Base-by-base conservation (phyloP, 2,797 vertebrate species). In the Ataeniobius toweri region DNA sequence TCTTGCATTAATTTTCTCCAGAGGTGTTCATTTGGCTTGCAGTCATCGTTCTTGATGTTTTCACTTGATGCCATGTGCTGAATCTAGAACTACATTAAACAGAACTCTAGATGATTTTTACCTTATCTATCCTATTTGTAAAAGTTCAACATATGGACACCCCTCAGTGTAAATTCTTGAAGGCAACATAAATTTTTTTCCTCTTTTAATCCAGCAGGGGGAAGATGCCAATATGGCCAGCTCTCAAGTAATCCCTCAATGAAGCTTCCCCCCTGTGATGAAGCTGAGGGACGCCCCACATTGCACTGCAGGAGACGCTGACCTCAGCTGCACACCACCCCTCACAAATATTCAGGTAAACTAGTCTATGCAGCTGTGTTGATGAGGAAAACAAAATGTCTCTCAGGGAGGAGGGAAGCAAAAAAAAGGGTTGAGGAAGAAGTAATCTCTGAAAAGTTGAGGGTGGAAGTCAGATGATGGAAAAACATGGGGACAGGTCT, bases 351-450 rank as follows among this genome's bases (percentile, higher is more conserved):
- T 90, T 92, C 91, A 89, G 92, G 91, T 93, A 86, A 94, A 94
- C 92, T 94, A 92, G 90, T 95, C 93, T 95, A 95, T 95, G 94
- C 95, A 96, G 95, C 95, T 95, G 94, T 84, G 86, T 93, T 96
- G 96, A 96, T 96, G 88, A 88, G 95, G 84, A 90, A 96, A 88
- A 95, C 88, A 96, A 95, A 96, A 96, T 95, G 96, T 95, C 96
- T 96, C 95, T 97, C 92, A 61, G 73, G 86, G 81, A 86, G 80
- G 80, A 89, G 88, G 63, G 92, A 91, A 93, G 92, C 89, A 90
- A 91, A 91, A 90, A 81, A 94, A 92, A 31, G 31, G 79, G 82
- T 89, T 78, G 81, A 89, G 91, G 89, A 93, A 92, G 92, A 93
- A 94, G 91, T 93, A 84, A 82, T 89, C 87, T 89, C 87, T 90